These are phyloP conservation scores for Hydrolagus colliei DNA, from an alignment of 2,797 vertebrate species.

Conservation along the genomic window DNA sequence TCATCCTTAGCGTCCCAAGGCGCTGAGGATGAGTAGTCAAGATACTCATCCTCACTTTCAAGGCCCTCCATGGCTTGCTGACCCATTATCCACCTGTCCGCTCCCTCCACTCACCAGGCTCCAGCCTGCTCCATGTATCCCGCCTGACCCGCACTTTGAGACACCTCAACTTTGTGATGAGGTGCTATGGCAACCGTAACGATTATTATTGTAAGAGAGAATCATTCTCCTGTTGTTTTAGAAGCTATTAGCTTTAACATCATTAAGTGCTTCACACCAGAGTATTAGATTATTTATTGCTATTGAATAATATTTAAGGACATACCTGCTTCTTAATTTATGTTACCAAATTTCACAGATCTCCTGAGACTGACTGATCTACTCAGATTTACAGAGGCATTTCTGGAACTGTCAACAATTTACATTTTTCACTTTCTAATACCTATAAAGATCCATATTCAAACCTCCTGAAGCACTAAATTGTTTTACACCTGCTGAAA, in stretches of 20 bases:
- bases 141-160: too few relatives aligned
- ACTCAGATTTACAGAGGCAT: not conserved
- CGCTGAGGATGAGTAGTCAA: too few relatives aligned
- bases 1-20: too few relatives aligned
- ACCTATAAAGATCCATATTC: not conserved
- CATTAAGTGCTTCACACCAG: not conserved
- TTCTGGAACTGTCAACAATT: not conserved
- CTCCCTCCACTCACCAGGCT: too few relatives aligned
- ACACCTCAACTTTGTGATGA: too few relatives aligned
- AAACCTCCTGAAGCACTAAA: not conserved
- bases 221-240: too few relatives aligned
- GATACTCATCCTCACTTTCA: too few relatives aligned
- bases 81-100: too few relatives aligned
- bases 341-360: not conserved
- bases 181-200: too few relatives aligned
- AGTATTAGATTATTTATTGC: not conserved
- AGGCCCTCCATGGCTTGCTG: too few relatives aligned
- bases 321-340: not conserved
- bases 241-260: not conserved
- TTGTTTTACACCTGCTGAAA: not conserved
- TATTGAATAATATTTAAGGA: not conserved
- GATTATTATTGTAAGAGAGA: too few relatives aligned
- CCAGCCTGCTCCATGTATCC: too few relatives aligned
- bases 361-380: not conserved
- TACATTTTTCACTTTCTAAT: not conserved